phyloP scores from a whole-genome alignment of 1,140 invertebrate genomes.

The Fopius arisanus region DNA sequence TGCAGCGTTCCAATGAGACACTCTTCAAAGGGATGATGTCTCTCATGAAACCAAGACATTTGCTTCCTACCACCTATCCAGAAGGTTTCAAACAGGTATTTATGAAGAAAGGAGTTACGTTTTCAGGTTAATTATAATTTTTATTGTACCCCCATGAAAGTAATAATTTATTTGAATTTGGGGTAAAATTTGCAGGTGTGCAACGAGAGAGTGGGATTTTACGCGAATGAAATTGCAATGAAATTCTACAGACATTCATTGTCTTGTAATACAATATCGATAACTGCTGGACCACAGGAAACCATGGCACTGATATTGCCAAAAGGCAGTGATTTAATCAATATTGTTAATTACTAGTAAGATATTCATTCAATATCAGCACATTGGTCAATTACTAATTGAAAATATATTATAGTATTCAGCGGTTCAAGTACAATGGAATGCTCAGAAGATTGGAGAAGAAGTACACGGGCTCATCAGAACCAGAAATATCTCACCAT shows the following conservation, averaged over 20 bases:
- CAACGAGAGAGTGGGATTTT: conserved; percentile 33
- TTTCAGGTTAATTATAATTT: not conserved
- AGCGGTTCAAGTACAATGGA: not conserved
- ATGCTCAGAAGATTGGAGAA: not conserved
- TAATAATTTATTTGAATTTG: not conserved
- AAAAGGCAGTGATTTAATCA: conserved; percentile 29
- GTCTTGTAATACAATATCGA: conserved; percentile 28
- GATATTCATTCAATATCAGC: not conserved
- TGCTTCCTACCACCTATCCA: not conserved
- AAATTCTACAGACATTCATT: conserved; percentile 5
- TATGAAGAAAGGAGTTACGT: not conserved
- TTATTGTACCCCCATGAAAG: no score
- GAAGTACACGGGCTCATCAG: not conserved
- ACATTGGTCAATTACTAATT: not conserved
- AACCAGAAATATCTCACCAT: no score
- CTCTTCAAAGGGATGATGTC: not conserved
- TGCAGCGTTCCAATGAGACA: not conserved
- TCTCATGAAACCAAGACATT: not conserved
- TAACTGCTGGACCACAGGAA: conserved; percentile 25
- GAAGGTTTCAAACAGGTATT: not conserved
- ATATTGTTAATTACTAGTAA: conserved; percentile 39
- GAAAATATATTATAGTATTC: not conserved
- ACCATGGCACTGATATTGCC: conserved; percentile 25
- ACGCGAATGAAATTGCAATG: conserved; percentile 21
- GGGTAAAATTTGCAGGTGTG: conserved; percentile 30